These are phyloP conservation scores for Habropoda laboriosa DNA, from an alignment of 1,140 invertebrate species.

Conservation along the genomic window DNA sequence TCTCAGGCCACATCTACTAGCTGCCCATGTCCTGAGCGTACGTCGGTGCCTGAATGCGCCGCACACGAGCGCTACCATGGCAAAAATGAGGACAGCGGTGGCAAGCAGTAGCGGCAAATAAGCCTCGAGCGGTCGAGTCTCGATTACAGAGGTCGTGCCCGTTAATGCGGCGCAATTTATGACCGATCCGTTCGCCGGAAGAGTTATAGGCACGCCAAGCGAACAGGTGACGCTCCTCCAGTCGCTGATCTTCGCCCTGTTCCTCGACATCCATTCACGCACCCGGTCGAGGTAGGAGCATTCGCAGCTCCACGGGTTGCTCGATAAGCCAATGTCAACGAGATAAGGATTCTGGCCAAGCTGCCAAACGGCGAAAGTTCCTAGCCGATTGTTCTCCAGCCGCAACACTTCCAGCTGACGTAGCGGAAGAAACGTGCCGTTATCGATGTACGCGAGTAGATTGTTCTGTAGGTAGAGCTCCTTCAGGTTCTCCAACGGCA, in stretches of 20 bases:
- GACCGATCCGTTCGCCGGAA: slow-evolving; percentile 85
- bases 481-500: slow-evolving; percentile 86
- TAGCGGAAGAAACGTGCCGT: slow-evolving; percentile 89
- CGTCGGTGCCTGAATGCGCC: slow-evolving; percentile 91
- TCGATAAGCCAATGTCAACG: slow-evolving; percentile 89
- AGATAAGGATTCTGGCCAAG: slow-evolving; percentile 89
- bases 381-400: slow-evolving; percentile 90
- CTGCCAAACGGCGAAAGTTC: slow-evolving; percentile 89
- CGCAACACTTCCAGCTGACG: slow-evolving; percentile 89
- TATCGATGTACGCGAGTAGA: slow-evolving; percentile 87
- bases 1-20: slow-evolving; percentile 91
- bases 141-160: slow-evolving; percentile 80
- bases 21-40: slow-evolving; percentile 92
- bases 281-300: slow-evolving; percentile 91
- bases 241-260: slow-evolving; percentile 88
- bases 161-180: slow-evolving; percentile 82
- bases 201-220: slow-evolving; percentile 82
- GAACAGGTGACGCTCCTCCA: slow-evolving; percentile 86
- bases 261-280: slow-evolving; percentile 88
- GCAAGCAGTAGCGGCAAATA: slow-evolving; percentile 89
- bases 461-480: slow-evolving; percentile 95
- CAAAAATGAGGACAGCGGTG: slow-evolving; percentile 88
- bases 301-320: slow-evolving; percentile 95
- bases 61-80: slow-evolving; percentile 87
- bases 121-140: slow-evolving; percentile 89